Evolutionary conservation across 2,113 vertebrate species (phyloP).

Genomic region (Zingel zingel): DNA sequence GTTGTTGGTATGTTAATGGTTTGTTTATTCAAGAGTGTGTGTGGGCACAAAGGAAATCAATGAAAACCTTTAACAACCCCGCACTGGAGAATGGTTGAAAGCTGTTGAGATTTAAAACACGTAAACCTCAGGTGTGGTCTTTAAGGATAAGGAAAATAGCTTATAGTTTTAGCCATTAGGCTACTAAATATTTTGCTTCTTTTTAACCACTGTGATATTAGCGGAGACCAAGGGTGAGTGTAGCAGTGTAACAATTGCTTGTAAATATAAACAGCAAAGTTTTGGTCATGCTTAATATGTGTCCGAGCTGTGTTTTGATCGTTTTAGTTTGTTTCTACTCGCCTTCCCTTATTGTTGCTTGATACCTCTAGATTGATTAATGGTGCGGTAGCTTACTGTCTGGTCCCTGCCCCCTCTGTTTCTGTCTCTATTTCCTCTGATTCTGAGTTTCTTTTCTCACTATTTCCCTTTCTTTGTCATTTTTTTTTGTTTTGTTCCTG

Average conservation of each 20-base stretch:
- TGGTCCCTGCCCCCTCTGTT: not conserved
- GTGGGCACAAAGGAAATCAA: not conserved
- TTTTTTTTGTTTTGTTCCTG: not conserved
- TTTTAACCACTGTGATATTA: not conserved
- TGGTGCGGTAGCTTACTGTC: not conserved
- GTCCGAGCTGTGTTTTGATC: not conserved
- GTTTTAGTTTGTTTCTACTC: not conserved
- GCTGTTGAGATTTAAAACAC: not conserved
- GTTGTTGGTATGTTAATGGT: not conserved
- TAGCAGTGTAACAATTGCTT: not conserved
- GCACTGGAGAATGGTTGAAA: not conserved
- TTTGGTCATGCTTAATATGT: not conserved
- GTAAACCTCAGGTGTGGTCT: not conserved
- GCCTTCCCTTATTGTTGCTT: not conserved
- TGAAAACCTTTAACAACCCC: not conserved
- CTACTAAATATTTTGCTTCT: not conserved
- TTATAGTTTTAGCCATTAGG: not conserved
- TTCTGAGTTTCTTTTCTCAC: not conserved
- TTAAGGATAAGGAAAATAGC: not conserved
- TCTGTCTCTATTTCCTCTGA: conserved; percentile 1
- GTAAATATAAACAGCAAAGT: not conserved
- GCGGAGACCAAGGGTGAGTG: not conserved
- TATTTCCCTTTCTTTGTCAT: not conserved
- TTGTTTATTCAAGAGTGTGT: not conserved
- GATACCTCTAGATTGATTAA: not conserved